Evolutionary conservation across 1,140 invertebrate genomes (phyloP).

Genomic region (Octopus sinensis): DNA sequence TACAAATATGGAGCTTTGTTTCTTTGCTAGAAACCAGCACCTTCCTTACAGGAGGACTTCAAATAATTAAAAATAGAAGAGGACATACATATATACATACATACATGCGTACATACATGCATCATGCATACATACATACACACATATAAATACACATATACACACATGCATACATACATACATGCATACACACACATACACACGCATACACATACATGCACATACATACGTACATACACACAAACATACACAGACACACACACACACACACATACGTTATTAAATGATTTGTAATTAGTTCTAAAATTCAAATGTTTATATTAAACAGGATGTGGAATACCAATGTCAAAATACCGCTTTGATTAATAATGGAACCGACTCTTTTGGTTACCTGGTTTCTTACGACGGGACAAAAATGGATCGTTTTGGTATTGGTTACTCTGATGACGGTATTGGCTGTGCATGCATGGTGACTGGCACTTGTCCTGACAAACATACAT

Average conservation of each 20-base stretch:
- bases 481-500: constrained; percentile 29
- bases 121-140: no score
- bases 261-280: neutral
- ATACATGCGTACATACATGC: no score
- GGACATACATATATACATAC: no score
- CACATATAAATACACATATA: neutral
- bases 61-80: no score
- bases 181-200: neutral
- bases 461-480: constrained; percentile 34
- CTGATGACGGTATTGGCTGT: constrained; percentile 30
- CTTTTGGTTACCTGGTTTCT: constrained; percentile 21
- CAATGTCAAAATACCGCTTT: constrained; percentile 34
- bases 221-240: neutral
- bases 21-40: no score
- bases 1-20: no score
- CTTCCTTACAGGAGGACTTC: no score
- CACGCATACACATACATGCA: constrained; percentile 3
- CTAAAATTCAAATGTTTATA: constrained; percentile 9
- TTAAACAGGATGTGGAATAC: constrained; percentile 36
- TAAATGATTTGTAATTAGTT: neutral
- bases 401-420: constrained; percentile 19
- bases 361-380: constrained; percentile 18
- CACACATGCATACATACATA: neutral
- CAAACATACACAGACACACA: neutral
- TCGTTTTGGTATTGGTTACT: constrained; percentile 32